Conservation (phyloP, 2,888 invertebrate species). For the Rhamphomyia laevipes region DNA sequence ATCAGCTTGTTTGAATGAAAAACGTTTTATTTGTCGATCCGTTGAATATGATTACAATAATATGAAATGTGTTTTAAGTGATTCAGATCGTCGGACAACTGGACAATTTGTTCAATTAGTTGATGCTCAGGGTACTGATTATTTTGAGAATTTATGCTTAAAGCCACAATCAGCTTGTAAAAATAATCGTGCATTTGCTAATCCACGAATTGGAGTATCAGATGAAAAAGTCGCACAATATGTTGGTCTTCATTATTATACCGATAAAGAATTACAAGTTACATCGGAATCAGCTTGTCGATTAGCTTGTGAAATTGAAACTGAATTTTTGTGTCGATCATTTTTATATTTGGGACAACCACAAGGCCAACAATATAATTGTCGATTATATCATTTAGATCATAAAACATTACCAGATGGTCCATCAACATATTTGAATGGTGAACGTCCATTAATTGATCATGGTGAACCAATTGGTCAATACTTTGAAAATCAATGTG, state of each 20-base stretch:
- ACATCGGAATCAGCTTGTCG: constrained; percentile 82
- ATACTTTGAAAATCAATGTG: constrained; percentile 84
- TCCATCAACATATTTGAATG: constrained; percentile 80
- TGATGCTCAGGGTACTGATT: constrained; percentile 65
- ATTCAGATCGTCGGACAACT: constrained; percentile 77
- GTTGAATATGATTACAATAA: constrained; percentile 90
- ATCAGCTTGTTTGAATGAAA: constrained; percentile 86
- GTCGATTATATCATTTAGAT: constrained; percentile 83
- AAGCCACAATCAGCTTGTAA: constrained; percentile 83
- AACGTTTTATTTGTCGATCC: constrained; percentile 82
- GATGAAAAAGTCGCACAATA: constrained; percentile 88
- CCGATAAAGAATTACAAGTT: constrained; percentile 84
- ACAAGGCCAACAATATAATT: constrained; percentile 70
- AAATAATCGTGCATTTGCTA: constrained; percentile 63
- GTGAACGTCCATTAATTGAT: constrained; percentile 80
- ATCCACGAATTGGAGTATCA: constrained; percentile 77
- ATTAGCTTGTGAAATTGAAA: constrained; percentile 83
- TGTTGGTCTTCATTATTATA: constrained; percentile 83
- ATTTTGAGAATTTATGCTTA: constrained; percentile 84
- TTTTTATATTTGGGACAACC: constrained; percentile 60
- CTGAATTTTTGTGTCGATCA: constrained; percentile 82
- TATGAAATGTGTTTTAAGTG: constrained; percentile 81
- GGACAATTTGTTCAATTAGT: constrained; percentile 82
- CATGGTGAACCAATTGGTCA: constrained; percentile 82
- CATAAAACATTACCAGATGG: constrained; percentile 87